Evolutionary conservation across 92 coral and sea anemone genomes (phyloP).

Genomic region (Virgularia gustaviana): DNA sequence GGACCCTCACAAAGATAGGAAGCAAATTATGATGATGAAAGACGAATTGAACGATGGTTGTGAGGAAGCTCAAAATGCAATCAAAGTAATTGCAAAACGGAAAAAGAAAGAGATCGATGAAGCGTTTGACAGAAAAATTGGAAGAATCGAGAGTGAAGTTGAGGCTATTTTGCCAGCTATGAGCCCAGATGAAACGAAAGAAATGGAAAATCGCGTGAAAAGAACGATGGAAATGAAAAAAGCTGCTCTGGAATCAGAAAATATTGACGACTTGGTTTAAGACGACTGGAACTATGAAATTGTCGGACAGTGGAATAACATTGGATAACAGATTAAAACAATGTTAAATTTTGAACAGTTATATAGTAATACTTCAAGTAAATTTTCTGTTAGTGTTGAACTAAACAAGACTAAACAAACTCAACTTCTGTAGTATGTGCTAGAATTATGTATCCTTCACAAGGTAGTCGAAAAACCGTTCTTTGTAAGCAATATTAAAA

Average conservation of each 20-base stretch:
- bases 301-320: no score
- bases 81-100: slow-evolving; percentile 13
- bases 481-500: no score
- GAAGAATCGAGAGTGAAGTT: slow-evolving; percentile 47
- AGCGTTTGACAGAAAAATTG: slow-evolving; percentile 48
- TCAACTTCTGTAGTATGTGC: no score
- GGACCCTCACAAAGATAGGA: slow-evolving; percentile 35
- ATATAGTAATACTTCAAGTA: no score
- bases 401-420: no score
- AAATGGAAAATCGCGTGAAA: slow-evolving; percentile 32
- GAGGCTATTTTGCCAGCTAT: slow-evolving; percentile 46
- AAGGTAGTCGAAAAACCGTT: no score
- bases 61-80: slow-evolving; percentile 43
- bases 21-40: slow-evolving; percentile 21
- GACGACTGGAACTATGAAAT: no score
- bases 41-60: slow-evolving; percentile 31
- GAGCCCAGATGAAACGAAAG: slow-evolving; percentile 15
- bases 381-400: no score
- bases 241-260: slow-evolving; percentile 19
- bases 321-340: no score
- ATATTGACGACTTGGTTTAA: slow-evolving; percentile 27
- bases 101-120: slow-evolving; percentile 44
- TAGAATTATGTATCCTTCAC: no score
- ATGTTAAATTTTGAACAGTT: no score
- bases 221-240: neutral